Evolutionary conservation across 2,888 invertebrate genomes (phyloP).

Genomic region (Eudemis profundana): DNA sequence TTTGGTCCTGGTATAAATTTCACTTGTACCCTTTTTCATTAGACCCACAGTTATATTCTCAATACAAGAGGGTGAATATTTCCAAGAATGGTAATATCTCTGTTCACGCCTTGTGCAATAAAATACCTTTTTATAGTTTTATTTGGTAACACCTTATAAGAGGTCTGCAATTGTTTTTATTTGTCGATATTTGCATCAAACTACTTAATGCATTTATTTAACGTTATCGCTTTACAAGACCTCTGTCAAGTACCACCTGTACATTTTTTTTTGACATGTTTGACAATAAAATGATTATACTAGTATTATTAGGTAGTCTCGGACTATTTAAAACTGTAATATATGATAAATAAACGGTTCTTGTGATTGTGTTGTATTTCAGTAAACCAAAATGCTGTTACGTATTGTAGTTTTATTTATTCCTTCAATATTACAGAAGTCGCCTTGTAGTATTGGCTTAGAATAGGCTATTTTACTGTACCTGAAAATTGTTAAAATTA

Average conservation of each 20-base stretch:
- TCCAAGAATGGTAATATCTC: too few species aligned
- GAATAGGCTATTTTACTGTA: too few species aligned
- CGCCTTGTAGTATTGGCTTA: background rate
- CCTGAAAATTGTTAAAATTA: too few species aligned
- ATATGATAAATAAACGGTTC: constrained; percentile 70
- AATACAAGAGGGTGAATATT: too few species aligned
- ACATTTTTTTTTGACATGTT: constrained; percentile 76
- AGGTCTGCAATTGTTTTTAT: background rate
- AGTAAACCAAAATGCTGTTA: constrained; percentile 79
- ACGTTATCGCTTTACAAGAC: background rate
- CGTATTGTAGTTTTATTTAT: constrained; percentile 48
- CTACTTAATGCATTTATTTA: constrained; percentile 6
- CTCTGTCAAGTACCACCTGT: constrained; percentile 21
- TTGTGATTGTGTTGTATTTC: constrained; percentile 81
- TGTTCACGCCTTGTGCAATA: constrained; percentile 6
- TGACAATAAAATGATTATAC: constrained; percentile 80
- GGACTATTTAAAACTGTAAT: constrained; percentile 63
- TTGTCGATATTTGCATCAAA: background rate
- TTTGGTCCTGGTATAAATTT: too few species aligned
- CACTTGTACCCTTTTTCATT: too few species aligned
- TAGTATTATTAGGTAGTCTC: constrained; percentile 77
- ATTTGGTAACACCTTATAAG: constrained; percentile 1
- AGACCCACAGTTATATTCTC: too few species aligned
- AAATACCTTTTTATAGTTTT: background rate
- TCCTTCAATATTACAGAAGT: too few species aligned